Evolutionary conservation across 1,140 invertebrate genomes (phyloP).

Genomic region (Lycorma delicatula): DNA sequence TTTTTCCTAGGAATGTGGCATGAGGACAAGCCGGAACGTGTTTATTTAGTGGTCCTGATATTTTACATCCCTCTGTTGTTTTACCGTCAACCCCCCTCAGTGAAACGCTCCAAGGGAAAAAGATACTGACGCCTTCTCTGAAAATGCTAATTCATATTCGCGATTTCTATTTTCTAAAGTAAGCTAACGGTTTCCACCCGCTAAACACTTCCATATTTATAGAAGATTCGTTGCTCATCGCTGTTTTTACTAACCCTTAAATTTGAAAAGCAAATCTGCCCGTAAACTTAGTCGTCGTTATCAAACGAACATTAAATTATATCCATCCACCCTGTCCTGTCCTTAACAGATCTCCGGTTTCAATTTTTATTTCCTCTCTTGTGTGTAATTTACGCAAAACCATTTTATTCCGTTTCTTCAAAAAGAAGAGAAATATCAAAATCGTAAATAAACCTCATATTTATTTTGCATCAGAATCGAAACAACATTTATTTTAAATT

Average conservation of each 20-base stretch:
- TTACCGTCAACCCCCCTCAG: neutral
- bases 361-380: too few relatives aligned
- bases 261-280: conserved; percentile 3
- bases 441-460: too few relatives aligned
- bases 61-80: neutral
- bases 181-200: too few relatives aligned
- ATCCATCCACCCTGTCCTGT: too few relatives aligned
- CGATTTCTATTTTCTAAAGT: too few relatives aligned
- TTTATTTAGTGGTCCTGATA: neutral
- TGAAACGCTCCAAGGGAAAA: neutral
- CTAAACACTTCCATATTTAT: neutral
- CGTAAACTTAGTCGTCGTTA: neutral
- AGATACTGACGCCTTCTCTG: neutral
- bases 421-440: too few relatives aligned
- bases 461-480: too few relatives aligned
- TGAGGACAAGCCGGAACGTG: neutral
- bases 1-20: conserved; percentile 2
- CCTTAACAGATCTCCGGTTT: too few relatives aligned
- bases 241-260: neutral
- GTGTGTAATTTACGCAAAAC: too few relatives aligned
- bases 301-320: too few relatives aligned
- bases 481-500: too few relatives aligned
- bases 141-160: neutral
- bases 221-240: neutral
- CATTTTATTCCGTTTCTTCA: too few relatives aligned